Percentiles rank a stretch among this genome's conserved stretches.
These are phyloP conservation scores for Semicossyphus pulcher DNA, from an alignment of 2,113 vertebrate genomes.

Conservation along the genomic window DNA sequence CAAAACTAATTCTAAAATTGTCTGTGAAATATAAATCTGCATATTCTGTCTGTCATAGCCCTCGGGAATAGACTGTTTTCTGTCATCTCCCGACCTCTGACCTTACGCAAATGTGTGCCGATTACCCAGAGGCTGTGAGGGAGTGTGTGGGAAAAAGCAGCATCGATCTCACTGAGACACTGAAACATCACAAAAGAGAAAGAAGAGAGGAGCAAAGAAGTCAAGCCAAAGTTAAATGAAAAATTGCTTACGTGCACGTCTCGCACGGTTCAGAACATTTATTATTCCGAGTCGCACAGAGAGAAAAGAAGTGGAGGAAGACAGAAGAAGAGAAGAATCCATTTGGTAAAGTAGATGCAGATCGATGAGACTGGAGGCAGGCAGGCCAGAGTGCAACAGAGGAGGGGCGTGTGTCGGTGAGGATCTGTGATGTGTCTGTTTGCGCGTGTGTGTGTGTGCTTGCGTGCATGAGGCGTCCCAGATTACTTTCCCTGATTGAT, in stretches of 20 bases:
- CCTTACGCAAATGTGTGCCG: slow-evolving; percentile 33
- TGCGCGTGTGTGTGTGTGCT: slow-evolving; percentile 29
- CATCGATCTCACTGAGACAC: slow-evolving; percentile 69
- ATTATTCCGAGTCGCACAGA: slow-evolving; percentile 78
- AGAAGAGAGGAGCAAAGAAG: slow-evolving; percentile 51
- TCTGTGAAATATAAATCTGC: slow-evolving; percentile 31
- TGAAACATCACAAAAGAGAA: slow-evolving; percentile 67
- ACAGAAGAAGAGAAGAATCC: slow-evolving; percentile 79
- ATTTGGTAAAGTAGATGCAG: slow-evolving; percentile 86
- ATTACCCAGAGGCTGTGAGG: slow-evolving; percentile 48
- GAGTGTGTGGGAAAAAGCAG: slow-evolving; percentile 67
- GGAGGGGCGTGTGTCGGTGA: slow-evolving; percentile 14
- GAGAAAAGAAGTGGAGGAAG: slow-evolving; percentile 65
- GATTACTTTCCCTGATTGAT: slow-evolving; percentile 86
- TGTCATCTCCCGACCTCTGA: slow-evolving; percentile 64
- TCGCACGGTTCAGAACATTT: slow-evolving; percentile 74
- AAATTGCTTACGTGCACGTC: slow-evolving; percentile 81
- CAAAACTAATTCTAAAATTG: background rate
- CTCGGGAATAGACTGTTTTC: slow-evolving; percentile 13
- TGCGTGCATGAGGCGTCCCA: slow-evolving; percentile 71
- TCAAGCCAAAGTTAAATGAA: slow-evolving; percentile 81
- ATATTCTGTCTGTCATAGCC: slow-evolving; percentile 16
- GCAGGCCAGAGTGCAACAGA: slow-evolving; percentile 73
- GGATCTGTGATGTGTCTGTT: slow-evolving; percentile 8
- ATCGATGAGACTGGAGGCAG: slow-evolving; percentile 84